These are phyloP conservation scores for Heteronetta atricapilla DNA, from an alignment of 2,113 vertebrate species.

Conservation along the genomic window DNA sequence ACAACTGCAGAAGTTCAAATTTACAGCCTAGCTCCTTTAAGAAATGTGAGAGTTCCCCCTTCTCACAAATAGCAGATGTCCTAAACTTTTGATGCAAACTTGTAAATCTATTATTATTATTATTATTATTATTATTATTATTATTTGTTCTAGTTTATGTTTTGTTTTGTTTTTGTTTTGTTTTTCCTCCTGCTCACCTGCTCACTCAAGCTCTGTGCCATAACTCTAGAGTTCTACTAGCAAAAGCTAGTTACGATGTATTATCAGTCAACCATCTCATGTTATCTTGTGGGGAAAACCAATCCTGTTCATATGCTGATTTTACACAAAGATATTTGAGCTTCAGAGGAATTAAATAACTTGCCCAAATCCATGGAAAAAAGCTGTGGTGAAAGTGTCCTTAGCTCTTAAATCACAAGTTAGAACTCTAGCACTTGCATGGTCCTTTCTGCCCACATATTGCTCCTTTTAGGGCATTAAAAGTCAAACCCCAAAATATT, in stretches of 20 bases:
- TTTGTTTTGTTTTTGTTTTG: no score
- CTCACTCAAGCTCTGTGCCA: neutral
- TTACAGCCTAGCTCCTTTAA: neutral
- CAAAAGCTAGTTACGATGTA: neutral
- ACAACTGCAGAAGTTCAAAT: neutral
- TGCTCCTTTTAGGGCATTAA: neutral
- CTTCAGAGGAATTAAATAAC: neutral
- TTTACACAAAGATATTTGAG: neutral
- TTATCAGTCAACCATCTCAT: neutral
- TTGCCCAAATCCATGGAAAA: neutral
- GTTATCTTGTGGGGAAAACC: neutral
- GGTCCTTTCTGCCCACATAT: neutral
- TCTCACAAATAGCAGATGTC: neutral
- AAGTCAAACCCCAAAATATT: neutral
- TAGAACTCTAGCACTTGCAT: neutral
- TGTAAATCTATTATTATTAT: no score
- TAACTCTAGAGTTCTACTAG: neutral
- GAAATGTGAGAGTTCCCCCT: neutral
- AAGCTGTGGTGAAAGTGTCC: neutral
- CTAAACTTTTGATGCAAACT: neutral
- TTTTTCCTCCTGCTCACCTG: neutral
- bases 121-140: no score
- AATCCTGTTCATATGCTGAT: neutral
- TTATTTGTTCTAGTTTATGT: neutral
- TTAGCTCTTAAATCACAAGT: neutral